phyloP scores from a whole-genome alignment of 2,113 vertebrate genomes.

The Illadopsis cleaveri region DNA sequence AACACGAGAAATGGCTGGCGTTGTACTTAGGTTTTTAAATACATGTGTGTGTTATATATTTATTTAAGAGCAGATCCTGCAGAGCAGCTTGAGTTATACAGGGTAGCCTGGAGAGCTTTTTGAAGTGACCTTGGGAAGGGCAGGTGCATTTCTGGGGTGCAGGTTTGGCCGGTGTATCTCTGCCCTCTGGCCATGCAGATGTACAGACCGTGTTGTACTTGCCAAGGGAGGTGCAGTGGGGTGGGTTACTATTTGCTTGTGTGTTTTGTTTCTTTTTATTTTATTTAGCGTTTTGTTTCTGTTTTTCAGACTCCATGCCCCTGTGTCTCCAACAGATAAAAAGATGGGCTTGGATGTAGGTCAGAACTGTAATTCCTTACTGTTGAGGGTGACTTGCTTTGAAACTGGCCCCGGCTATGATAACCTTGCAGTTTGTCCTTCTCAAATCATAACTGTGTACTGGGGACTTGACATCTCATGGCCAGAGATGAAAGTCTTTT shows the following conservation, averaged over 20 bases:
- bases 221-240: background rate
- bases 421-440: slow-evolving; percentile 27
- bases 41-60: background rate
- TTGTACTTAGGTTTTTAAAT: background rate
- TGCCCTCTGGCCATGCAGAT: background rate
- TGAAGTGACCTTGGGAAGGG: background rate
- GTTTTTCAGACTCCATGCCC: background rate
- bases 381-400: background rate
- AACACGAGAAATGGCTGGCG: background rate
- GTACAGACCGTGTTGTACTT: background rate
- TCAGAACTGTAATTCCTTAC: background rate
- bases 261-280: background rate
- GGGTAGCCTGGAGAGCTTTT: background rate
- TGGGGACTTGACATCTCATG: background rate
- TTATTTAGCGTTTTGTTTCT: background rate
- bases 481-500: background rate
- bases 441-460: background rate
- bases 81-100: background rate
- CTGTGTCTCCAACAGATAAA: background rate
- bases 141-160: background rate
- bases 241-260: background rate
- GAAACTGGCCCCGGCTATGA: background rate
- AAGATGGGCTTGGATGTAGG: background rate
- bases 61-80: background rate
- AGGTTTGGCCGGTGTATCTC: background rate